Percentiles rank a stretch among this genome's conserved stretches.
Evolutionary conservation across 2,888 invertebrate species (phyloP).

Genomic region (Hecatera dysodea): DNA sequence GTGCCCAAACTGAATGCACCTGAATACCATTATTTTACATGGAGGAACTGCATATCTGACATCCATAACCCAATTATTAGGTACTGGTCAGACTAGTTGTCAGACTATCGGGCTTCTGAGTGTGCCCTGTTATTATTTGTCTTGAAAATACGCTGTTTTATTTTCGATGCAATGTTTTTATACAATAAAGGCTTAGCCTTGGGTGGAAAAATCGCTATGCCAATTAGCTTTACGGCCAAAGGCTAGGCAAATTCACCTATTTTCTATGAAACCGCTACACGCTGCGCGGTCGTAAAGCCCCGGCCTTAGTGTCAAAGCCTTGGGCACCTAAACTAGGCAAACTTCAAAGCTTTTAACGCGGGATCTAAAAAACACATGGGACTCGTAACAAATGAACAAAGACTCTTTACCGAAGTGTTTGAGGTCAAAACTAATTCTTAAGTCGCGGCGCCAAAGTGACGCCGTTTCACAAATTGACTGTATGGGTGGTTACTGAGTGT

Average conservation of each 20-base stretch:
- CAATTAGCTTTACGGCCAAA: no score
- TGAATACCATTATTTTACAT: no score
- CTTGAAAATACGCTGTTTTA: no score
- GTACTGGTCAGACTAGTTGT: no score
- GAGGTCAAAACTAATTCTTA: slow-evolving; percentile 68
- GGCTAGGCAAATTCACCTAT: slow-evolving; percentile 1
- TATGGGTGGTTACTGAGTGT: slow-evolving; percentile 10
- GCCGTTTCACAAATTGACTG: slow-evolving; percentile 53
- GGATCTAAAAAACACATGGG: slow-evolving; percentile 74
- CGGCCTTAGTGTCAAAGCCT: slow-evolving; percentile 17
- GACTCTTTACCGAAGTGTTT: slow-evolving; percentile 60
- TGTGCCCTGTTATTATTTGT: no score
- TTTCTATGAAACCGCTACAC: neutral
- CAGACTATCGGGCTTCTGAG: no score
- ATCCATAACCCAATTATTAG: no score
- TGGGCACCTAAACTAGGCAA: slow-evolving; percentile 54
- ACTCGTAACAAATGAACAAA: slow-evolving; percentile 65
- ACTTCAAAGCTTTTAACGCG: slow-evolving; percentile 76
- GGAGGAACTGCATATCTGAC: no score
- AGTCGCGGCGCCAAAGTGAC: slow-evolving; percentile 53
- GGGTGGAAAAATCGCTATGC: no score
- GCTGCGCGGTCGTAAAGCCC: slow-evolving; percentile 8
- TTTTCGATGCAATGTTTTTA: no score
- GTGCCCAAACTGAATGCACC: no score
- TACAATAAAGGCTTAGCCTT: no score